phyloP scores from a whole-genome alignment of 2,888 invertebrate genomes.

The Pseudoips prasinana region DNA sequence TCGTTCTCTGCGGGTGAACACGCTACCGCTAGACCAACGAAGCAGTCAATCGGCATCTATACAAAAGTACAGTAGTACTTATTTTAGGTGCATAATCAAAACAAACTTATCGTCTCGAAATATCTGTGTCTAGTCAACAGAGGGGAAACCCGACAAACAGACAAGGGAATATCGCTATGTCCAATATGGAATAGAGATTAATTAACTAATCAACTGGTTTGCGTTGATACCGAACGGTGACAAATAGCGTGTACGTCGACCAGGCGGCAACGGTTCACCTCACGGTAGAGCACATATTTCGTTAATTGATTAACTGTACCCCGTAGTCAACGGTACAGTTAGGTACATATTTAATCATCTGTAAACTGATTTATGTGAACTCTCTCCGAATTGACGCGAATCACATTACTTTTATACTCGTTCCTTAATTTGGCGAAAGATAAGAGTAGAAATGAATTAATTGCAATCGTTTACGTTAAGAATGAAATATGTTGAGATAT shows the following conservation, averaged over 20 bases:
- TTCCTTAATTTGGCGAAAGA: slow-evolving; percentile 32
- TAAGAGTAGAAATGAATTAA: slow-evolving; percentile 2
- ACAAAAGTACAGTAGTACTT: no score
- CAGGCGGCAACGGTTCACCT: slow-evolving; percentile 36
- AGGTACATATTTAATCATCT: slow-evolving; percentile 47
- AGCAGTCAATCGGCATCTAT: no score
- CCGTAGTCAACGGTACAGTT: slow-evolving; percentile 40
- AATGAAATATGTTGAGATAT: slow-evolving; percentile 8
- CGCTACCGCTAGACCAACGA: no score
- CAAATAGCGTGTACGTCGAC: slow-evolving; percentile 27
- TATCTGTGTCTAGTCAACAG: background rate
- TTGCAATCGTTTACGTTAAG: no score
- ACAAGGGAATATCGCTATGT: slow-evolving; percentile 9
- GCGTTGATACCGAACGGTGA: slow-evolving; percentile 18
- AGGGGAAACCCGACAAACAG: slow-evolving; percentile 11
- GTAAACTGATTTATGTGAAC: slow-evolving; percentile 46
- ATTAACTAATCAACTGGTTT: slow-evolving; percentile 26
- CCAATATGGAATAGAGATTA: slow-evolving; percentile 13
- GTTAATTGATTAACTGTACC: slow-evolving; percentile 60
- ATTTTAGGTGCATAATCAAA: no score
- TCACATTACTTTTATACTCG: slow-evolving; percentile 34
- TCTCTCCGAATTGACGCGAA: slow-evolving; percentile 43
- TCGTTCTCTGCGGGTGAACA: no score
- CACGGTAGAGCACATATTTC: slow-evolving; percentile 49
- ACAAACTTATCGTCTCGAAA: no score